These are phyloP conservation scores for Homalodisca vitripennis DNA, from an alignment of 1,140 invertebrate genomes.

Conservation along the genomic window DNA sequence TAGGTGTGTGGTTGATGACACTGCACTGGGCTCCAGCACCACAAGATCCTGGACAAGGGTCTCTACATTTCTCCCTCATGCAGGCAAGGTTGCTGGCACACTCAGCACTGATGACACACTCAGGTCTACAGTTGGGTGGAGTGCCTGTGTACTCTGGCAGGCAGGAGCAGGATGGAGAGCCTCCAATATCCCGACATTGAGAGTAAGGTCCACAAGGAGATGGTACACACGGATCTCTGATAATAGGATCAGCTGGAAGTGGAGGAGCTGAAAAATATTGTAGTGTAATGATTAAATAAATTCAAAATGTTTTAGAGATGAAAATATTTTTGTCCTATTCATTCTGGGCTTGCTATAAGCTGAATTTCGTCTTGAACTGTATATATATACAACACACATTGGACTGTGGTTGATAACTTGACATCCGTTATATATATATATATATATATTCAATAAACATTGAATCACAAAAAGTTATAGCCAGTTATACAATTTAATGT, in stretches of 20 bases:
- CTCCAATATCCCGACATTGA: slow-evolving; percentile 61
- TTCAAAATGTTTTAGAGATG: too few species aligned
- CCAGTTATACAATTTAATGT: too few species aligned
- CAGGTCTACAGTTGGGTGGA: slow-evolving; percentile 69
- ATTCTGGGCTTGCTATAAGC: too few species aligned
- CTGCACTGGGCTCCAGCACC: slow-evolving; percentile 62
- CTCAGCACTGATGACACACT: slow-evolving; percentile 69
- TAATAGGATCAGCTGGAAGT: slow-evolving; percentile 47
- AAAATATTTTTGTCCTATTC: too few species aligned
- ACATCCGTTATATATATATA: too few species aligned
- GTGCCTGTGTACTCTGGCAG: slow-evolving; percentile 61
- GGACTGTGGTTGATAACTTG: too few species aligned
- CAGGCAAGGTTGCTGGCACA: slow-evolving; percentile 65
- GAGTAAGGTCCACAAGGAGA: slow-evolving; percentile 70
- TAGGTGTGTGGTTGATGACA: slow-evolving; percentile 65
- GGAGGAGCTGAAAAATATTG: slow-evolving; percentile 48
- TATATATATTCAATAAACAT: too few species aligned
- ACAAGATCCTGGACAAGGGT: slow-evolving; percentile 69
- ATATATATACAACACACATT: too few species aligned
- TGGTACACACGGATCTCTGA: slow-evolving; percentile 64
- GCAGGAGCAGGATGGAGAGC: slow-evolving; percentile 65
- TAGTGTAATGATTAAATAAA: too few species aligned
- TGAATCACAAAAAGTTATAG: too few species aligned
- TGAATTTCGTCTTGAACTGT: too few species aligned
- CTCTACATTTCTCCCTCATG: slow-evolving; percentile 65